Evolutionary conservation across 2,797 vertebrate species (phyloP), one percentile per base, ranked within the genome.

Genomic region (Tokudaia tokunoshimensis): DNA sequence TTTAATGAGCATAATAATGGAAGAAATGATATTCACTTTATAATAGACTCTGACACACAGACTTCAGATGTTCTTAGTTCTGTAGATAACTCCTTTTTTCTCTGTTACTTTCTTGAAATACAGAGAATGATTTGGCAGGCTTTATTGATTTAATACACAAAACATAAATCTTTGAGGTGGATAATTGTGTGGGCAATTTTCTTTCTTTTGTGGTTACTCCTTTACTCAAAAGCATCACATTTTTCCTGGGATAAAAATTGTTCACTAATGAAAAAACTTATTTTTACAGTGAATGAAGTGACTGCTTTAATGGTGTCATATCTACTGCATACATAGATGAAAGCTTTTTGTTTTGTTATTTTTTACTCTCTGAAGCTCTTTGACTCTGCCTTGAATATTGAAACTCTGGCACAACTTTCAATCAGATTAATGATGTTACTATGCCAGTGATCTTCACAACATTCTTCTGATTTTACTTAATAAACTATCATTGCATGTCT

Each of bases 1-100:
- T 96, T 91, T 86, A 94, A 94, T 89, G 81, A 94, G 80, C 37
- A 93, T 55, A 55, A 63, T 93, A 95, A 91, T 80, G 50, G 34
- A n/a, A 80, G 24, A 63, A 86, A 55, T 84, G n/a, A 70, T 79
- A 83, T 34, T 44, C 12, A 41, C 75, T 76, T 20, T 76, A 20
- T n/a, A 61, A 55, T 26, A 65, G 59, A 92, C 92, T 91, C 74
- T 92, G 29, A 72, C 37, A 57, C 41, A 75, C 57, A 63, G 65
- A 75, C 20, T 82, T 89, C n/a, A 78, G 55, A 61, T 96, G 41
- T 79, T 52, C 75, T 85, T 72, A 88, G 20, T 52, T 95, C 26
- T 55, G 52, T 22, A 92, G 93, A 75, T 61, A 80, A 12, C 37
- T 13, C 78, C 57, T 11, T 47, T 88, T 88, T 47, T 20, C 19